Conservation (phyloP, 2,888 invertebrate species). For the Taenaris catops region DNA sequence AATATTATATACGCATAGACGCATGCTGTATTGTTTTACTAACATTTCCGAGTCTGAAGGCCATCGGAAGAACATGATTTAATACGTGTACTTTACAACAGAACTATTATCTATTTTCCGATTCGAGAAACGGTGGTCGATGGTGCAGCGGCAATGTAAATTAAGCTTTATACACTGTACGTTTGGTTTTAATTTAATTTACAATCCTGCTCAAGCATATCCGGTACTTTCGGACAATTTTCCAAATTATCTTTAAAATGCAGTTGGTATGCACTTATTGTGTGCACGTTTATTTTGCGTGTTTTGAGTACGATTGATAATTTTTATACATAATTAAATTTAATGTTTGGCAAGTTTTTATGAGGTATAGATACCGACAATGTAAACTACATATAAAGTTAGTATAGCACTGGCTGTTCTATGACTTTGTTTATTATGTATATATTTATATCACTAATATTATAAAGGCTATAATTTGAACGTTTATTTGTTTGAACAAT, state of each 20-base stretch:
- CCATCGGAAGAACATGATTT: conserved; percentile 66
- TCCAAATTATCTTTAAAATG: conserved; percentile 40
- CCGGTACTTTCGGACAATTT: conserved; percentile 45
- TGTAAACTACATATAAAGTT: no score
- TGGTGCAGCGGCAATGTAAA: conserved; percentile 27
- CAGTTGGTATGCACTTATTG: conserved; percentile 25
- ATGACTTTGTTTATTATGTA: no score
- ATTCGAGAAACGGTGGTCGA: conserved; percentile 57
- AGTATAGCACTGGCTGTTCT: no score
- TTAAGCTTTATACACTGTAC: conserved; percentile 18
- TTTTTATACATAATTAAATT: conserved; percentile 6
- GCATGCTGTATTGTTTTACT: conserved; percentile 35
- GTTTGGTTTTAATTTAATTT: no score
- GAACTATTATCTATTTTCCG: conserved; percentile 65
- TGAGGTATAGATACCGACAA: no score
- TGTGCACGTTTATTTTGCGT: conserved; percentile 22
- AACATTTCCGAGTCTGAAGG: conserved; percentile 57
- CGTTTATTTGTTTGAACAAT: no score
- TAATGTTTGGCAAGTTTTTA: neutral
- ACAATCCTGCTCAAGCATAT: no score
- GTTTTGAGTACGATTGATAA: conserved; percentile 14
- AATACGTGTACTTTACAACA: conserved; percentile 47
- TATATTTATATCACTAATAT: no score
- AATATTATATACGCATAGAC: conserved; percentile 12
- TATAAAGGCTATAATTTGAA: no score